phyloP scores from a whole-genome alignment of 2,113 vertebrate genomes.

The Galeopterus variegatus region DNA sequence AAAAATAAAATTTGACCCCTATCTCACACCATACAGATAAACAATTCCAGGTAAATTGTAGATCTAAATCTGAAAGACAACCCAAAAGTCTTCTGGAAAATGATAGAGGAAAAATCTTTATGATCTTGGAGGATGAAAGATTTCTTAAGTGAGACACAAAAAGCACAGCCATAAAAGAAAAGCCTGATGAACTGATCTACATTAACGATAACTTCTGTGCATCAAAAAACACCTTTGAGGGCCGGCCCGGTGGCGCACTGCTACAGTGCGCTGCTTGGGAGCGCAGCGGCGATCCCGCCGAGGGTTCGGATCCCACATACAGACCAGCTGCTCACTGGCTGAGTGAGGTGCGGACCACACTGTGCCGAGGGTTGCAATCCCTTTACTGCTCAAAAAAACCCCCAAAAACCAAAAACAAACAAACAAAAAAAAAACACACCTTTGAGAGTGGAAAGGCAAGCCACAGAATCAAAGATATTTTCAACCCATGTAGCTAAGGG shows the following conservation, averaged over 20 bases:
- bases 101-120: not conserved
- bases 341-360: no score
- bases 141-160: not conserved
- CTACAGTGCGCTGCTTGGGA: no score
- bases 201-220: not conserved
- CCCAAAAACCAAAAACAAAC: no score
- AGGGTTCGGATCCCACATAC: no score
- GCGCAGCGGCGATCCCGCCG: no score
- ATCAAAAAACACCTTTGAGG: not conserved
- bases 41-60: not conserved
- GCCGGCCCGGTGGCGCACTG: no score
- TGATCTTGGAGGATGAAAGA: not conserved
- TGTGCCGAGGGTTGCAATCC: no score
- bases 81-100: not conserved
- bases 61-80: conserved; percentile 16
- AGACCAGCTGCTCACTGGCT: no score
- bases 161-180: not conserved
- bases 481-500: not conserved
- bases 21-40: conserved; percentile 38
- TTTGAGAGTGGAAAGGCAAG: not conserved
- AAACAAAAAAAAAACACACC: not conserved
- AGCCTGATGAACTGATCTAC: not conserved
- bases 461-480: not conserved
- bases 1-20: conserved; percentile 16
- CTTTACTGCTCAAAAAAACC: no score